Evolutionary conservation across 2,888 invertebrate genomes (phyloP).

Genomic region (Myopa tessellatipennis): DNA sequence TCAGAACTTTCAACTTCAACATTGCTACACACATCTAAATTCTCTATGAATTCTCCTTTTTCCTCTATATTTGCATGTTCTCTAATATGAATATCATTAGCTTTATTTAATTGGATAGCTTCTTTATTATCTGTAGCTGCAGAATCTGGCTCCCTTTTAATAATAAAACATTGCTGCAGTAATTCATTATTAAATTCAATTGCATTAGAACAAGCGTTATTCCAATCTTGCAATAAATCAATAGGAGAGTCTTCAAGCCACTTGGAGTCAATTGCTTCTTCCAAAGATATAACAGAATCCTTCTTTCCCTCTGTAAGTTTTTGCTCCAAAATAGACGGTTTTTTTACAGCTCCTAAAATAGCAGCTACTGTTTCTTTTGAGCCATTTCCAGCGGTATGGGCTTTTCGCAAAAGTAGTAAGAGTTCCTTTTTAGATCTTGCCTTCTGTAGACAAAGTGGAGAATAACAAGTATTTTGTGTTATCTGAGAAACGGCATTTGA

Average conservation of each 20-base stretch:
- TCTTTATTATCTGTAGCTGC: constrained; percentile 32
- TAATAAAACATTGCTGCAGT: constrained; percentile 52
- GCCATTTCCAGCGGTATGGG: constrained; percentile 71
- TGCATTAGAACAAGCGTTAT: constrained; percentile 71
- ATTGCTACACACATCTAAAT: constrained; percentile 64
- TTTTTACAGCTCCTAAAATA: constrained; percentile 70
- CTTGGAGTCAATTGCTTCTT: constrained; percentile 61
- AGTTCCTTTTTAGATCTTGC: constrained; percentile 78
- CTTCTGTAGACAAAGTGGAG: constrained; percentile 83
- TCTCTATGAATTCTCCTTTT: constrained; percentile 61
- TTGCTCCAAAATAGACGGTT: constrained; percentile 77
- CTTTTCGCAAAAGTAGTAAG: constrained; percentile 73
- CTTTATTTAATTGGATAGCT: constrained; percentile 37
- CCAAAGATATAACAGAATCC: constrained; percentile 54
- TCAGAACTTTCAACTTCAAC: constrained; percentile 63
- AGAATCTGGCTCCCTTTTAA: constrained; percentile 34
- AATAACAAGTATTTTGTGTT: constrained; percentile 77
- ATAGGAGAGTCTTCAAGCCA: constrained; percentile 59
- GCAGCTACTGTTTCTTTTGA: constrained; percentile 67
- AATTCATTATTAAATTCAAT: constrained; percentile 64
- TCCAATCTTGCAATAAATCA: constrained; percentile 69
- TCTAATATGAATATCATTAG: neutral
- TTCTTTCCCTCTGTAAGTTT: constrained; percentile 74
- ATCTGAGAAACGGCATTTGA: constrained; percentile 71
- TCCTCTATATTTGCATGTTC: constrained; percentile 49